Percentiles rank a stretch among this genome's conserved stretches.
phyloP scores from a whole-genome alignment of 2,113 vertebrate genomes.

The Siniperca knerii region DNA sequence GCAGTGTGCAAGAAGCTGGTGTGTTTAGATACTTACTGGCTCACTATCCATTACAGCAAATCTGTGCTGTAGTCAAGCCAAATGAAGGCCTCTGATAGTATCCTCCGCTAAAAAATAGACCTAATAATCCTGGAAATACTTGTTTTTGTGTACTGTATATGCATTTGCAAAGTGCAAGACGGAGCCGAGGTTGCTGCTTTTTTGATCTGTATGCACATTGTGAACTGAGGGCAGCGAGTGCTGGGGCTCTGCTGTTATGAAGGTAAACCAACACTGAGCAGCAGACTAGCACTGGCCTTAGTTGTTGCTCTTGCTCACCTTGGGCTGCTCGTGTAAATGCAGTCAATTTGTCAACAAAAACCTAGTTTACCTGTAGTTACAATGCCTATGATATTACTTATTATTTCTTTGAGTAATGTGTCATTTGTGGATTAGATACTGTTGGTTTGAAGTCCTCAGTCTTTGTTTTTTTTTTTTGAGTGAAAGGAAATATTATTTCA shows the following conservation, averaged over 20 bases:
- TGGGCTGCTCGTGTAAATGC: conserved; percentile 54
- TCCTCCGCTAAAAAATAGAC: conserved; percentile 70
- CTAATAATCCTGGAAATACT: conserved; percentile 88
- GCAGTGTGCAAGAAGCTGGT: conserved; percentile 17
- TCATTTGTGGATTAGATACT: conserved; percentile 68
- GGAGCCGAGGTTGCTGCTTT: conserved; percentile 70
- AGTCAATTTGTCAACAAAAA: conserved; percentile 52
- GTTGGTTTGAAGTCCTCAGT: conserved; percentile 44
- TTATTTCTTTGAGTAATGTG: conserved; percentile 59
- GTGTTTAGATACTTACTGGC: conserved; percentile 27
- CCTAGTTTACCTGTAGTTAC: conserved; percentile 68
- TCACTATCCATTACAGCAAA: conserved; percentile 42
- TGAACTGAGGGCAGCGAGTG: conserved; percentile 41
- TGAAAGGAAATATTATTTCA: conserved; percentile 34
- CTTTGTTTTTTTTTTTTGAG: conserved; percentile 11
- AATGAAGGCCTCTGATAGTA: conserved; percentile 69
- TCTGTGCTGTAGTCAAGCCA: conserved; percentile 65
- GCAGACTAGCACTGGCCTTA: conserved; percentile 47
- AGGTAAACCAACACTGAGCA: conserved; percentile 44
- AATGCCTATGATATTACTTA: conserved; percentile 64
- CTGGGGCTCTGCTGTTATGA: conserved; percentile 47
- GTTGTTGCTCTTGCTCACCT: conserved; percentile 32
- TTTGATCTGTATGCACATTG: conserved; percentile 68
- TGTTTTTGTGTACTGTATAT: conserved; percentile 87
- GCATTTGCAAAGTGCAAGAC: conserved; percentile 71